Percentiles rank a stretch among this genome's conserved stretches.
Evolutionary conservation across 2,113 vertebrate species (phyloP).

Genomic region (Melanotaenia duboulayi): DNA sequence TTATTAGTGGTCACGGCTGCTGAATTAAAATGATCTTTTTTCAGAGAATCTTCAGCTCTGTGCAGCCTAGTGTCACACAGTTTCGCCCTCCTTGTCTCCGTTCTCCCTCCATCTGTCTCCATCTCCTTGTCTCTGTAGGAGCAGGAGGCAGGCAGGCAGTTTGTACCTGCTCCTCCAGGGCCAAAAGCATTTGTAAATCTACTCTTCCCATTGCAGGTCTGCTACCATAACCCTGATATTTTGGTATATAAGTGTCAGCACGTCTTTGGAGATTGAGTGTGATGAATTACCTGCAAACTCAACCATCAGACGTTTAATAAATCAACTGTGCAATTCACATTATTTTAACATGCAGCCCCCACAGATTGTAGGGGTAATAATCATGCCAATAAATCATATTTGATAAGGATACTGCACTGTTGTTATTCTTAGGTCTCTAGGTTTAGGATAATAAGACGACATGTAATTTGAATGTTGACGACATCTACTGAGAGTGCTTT

Average conservation of each 20-base stretch:
- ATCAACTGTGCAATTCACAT: slow-evolving; percentile 77
- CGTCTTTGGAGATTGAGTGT: slow-evolving; percentile 80
- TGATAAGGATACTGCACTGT: slow-evolving; percentile 69
- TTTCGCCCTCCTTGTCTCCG: slow-evolving; percentile 43
- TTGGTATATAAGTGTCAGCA: slow-evolving; percentile 69
- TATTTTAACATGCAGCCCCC: slow-evolving; percentile 69
- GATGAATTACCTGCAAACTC: slow-evolving; percentile 79
- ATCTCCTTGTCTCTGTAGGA: slow-evolving; percentile 53
- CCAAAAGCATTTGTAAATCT: slow-evolving; percentile 70
- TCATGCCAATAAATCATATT: slow-evolving; percentile 82
- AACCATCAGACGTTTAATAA: slow-evolving; percentile 79
- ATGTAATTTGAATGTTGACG: slow-evolving; percentile 62
- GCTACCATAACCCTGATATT: slow-evolving; percentile 75
- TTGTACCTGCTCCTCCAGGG: slow-evolving; percentile 63
- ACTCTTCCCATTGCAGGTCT: slow-evolving; percentile 57
- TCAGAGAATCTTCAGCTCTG: slow-evolving; percentile 43
- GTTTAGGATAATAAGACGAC: slow-evolving; percentile 52
- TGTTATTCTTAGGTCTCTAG: slow-evolving; percentile 70
- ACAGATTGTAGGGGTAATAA: slow-evolving; percentile 65
- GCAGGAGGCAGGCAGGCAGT: slow-evolving; percentile 35
- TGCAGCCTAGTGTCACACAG: slow-evolving; percentile 49
- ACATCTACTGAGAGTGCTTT: slow-evolving; percentile 31
- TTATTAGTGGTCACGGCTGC: slow-evolving; percentile 71
- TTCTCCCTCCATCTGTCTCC: slow-evolving; percentile 43
- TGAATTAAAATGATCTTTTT: slow-evolving; percentile 71